phyloP scores from a whole-genome alignment of 2,888 invertebrate species.

The Esperia sulphurella region DNA sequence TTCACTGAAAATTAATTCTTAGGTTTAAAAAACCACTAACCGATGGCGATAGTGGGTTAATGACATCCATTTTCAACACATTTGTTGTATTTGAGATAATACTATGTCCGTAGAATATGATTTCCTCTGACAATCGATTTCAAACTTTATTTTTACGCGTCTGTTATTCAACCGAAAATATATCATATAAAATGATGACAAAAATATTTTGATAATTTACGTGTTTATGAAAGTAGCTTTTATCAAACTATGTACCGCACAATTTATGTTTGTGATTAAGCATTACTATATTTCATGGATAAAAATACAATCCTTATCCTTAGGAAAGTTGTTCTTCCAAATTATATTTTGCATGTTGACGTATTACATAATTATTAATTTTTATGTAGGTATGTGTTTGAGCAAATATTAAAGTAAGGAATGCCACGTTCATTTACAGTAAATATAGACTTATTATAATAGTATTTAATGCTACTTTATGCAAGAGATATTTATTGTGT shows the following conservation, averaged over 20 bases:
- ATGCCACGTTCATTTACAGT: background rate
- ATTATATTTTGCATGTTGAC: slow-evolving; percentile 1
- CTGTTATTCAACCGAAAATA: background rate
- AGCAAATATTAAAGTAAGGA: slow-evolving; percentile 4
- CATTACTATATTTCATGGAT: background rate
- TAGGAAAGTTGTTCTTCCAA: slow-evolving; percentile 7
- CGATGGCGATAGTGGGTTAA: too few relatives aligned
- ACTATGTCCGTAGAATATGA: too few relatives aligned
- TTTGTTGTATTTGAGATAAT: too few relatives aligned
- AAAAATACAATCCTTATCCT: too few relatives aligned
- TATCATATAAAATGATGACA: background rate
- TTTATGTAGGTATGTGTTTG: slow-evolving; percentile 2
- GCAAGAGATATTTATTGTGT: slow-evolving; percentile 7
- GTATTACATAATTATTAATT: background rate
- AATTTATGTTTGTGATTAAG: background rate
- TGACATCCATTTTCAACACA: too few relatives aligned
- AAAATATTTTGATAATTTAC: background rate
- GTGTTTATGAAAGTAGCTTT: background rate
- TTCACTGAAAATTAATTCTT: too few relatives aligned
- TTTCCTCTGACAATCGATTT: too few relatives aligned
- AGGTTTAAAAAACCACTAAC: too few relatives aligned
- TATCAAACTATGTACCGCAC: background rate
- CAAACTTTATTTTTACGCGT: background rate
- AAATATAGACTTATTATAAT: background rate
- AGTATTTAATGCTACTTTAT: background rate